Evolutionary conservation across 2,113 vertebrate genomes (phyloP).

Genomic region (Gavia stellata): DNA sequence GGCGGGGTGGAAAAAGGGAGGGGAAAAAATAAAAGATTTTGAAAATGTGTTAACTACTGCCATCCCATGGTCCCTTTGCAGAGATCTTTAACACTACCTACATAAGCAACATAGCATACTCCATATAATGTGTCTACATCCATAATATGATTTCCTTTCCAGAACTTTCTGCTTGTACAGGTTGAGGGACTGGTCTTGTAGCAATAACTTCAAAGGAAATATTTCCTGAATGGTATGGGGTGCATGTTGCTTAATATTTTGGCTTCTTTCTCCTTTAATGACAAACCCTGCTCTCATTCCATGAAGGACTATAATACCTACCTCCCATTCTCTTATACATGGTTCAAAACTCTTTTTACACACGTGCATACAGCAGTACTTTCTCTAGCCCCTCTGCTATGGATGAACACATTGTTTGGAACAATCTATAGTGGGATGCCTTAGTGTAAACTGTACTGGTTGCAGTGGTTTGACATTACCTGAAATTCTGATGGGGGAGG

Average conservation of each 20-base stretch:
- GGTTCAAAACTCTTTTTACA: neutral
- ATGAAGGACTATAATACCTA: neutral
- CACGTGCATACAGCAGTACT: neutral
- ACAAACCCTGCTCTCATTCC: neutral
- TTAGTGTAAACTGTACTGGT: neutral
- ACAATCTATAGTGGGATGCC: rapidly evolving
- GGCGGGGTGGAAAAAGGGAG: no score
- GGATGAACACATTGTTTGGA: neutral
- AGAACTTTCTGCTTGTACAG: neutral
- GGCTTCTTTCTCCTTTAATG: neutral
- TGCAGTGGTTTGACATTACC: neutral
- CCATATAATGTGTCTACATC: neutral
- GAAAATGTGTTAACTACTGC: slow-evolving; percentile 16
- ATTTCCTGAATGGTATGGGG: neutral
- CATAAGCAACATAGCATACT: neutral
- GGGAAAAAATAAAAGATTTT: neutral
- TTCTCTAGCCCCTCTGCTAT: neutral
- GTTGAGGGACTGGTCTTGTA: neutral
- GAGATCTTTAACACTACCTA: neutral
- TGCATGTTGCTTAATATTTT: neutral
- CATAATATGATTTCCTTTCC: neutral
- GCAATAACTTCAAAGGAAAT: neutral
- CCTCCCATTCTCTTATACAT: neutral
- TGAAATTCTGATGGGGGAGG: neutral
- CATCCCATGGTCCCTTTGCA: slow-evolving; percentile 5